phyloP scores from a whole-genome alignment of 2,888 invertebrate species.

The Mechanitis messenoides region DNA sequence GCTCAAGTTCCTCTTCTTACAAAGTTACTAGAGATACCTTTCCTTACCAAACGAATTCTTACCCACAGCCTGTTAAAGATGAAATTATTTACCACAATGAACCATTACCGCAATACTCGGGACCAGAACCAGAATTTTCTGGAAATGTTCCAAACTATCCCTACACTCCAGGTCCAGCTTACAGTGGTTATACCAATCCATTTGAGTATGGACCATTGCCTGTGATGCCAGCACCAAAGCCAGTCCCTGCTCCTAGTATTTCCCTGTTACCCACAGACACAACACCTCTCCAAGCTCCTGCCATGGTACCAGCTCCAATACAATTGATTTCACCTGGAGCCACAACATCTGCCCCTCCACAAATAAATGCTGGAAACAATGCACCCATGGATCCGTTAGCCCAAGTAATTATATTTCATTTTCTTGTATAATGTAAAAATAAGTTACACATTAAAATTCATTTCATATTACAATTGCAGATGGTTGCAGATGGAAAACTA shows the following conservation, averaged over 20 bases:
- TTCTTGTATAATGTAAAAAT: slow-evolving; percentile 7
- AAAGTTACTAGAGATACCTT: slow-evolving; percentile 36
- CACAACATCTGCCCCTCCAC: slow-evolving; percentile 3
- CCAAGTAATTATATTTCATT: slow-evolving; percentile 53
- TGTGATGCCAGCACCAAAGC: slow-evolving; percentile 35
- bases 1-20: slow-evolving; percentile 18
- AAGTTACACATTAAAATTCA: background rate
- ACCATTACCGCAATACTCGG: slow-evolving; percentile 29
- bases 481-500: slow-evolving; percentile 68
- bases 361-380: slow-evolving; percentile 19
- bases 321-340: slow-evolving; percentile 32
- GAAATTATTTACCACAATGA: slow-evolving; percentile 21
- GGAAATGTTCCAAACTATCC: slow-evolving; percentile 26
- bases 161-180: slow-evolving; percentile 37
- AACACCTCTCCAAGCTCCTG: slow-evolving; percentile 27
- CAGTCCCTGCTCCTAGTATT: slow-evolving; percentile 38
- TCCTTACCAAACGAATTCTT: slow-evolving; percentile 42
- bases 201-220: slow-evolving; percentile 45
- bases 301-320: slow-evolving; percentile 42
- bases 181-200: slow-evolving; percentile 38
- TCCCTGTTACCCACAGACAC: slow-evolving; percentile 14
- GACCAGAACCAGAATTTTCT: slow-evolving; percentile 22
- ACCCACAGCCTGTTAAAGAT: slow-evolving; percentile 16
- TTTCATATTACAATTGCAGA: slow-evolving; percentile 52
- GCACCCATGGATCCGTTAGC: slow-evolving; percentile 63